Conservation (phyloP, 2,888 invertebrate genomes). For the Oligia strigilis region DNA sequence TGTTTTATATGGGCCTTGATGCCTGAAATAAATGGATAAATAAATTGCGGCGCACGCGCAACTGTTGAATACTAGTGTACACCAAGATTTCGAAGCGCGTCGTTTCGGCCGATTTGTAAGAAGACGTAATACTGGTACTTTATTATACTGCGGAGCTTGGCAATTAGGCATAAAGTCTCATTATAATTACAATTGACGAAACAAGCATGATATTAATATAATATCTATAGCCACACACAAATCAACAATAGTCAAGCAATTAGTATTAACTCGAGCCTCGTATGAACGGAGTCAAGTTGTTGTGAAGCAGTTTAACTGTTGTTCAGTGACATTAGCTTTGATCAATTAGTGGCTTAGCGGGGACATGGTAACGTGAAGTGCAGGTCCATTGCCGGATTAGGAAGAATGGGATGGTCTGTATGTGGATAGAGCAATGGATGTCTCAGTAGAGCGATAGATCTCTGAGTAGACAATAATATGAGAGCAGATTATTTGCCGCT, state of each 20-base stretch:
- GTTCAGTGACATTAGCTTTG: conserved; percentile 3
- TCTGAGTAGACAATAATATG: background rate
- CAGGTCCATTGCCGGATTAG: background rate
- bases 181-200: conserved; percentile 2
- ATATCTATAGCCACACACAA: background rate
- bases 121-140: background rate
- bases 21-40: no score
- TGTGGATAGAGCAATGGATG: background rate
- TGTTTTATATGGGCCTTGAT: no score
- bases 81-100: background rate
- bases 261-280: conserved; percentile 10
- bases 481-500: background rate
- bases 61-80: background rate
- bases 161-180: background rate
- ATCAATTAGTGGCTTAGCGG: conserved; percentile 34
- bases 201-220: background rate
- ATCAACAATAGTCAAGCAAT: conserved; percentile 21
- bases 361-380: conserved; percentile 4
- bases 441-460: background rate
- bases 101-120: background rate
- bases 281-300: conserved; percentile 3
- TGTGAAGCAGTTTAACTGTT: conserved; percentile 20
- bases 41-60: background rate
- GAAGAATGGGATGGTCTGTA: background rate
- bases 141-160: no score